Base-by-base conservation (phyloP, 2,113 vertebrate species). In the Cyprinodon brontotheroides region DNA sequence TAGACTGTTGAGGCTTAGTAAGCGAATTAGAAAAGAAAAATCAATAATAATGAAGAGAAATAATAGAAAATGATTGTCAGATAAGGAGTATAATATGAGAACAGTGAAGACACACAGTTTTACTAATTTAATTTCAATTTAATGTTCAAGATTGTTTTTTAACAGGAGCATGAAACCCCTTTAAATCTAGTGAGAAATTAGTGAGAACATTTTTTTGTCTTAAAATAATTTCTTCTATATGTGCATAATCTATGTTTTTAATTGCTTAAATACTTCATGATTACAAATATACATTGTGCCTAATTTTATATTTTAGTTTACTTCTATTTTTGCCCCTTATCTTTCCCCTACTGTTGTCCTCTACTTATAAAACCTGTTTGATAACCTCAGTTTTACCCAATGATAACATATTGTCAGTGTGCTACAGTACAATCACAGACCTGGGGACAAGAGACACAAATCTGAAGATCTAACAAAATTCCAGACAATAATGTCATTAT, bases 41-140 rank as follows among this genome's bases (percentile, higher is more conserved):
- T 65, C 70, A 47, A 80, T 65, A 85, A 74, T 61, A 80, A 85
- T 67, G 69, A 50, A 74, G 17, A n/a, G 39, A 70, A 65, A 74
- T 70, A 77, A 65, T 67, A 70, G 63, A 73, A 45, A 75, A 60
- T 15, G 59, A 65, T 17, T 48, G 53, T 10, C 67, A 72, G 45
- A 75, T 62, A 73, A 65, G 70, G 45, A 36, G 67, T 68, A 66
- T 71, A 81, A 80, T 40, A 60, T 72, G 66, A 74, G 62, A 41
- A 60, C 60, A 63, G 59, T 59, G 72, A 77, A 71, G 60, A 73
- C 39, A 65, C 75, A 75, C 22, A 53, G 72, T 61, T 61, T 29
- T 73, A 29, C 29, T 29, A 29, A 29, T 29, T 29, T 29, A 29
- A 29, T 71, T 81, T 66, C 36, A 48, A 71, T 81, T 64, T 71